Evolutionary conservation across 2,888 invertebrate species (phyloP).

Genomic region (Nebria salina): DNA sequence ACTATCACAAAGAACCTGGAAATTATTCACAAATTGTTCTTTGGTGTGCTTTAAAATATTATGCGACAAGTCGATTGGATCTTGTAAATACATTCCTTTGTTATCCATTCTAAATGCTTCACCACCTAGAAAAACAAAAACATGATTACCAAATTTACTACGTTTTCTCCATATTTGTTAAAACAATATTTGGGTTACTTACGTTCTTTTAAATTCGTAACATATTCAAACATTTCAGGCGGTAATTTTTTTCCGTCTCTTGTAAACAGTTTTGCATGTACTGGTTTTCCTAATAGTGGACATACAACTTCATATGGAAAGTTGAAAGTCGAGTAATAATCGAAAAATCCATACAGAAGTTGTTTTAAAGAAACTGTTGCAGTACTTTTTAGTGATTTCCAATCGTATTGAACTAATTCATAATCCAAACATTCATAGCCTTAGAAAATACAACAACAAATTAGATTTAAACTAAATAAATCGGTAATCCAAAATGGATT

Average conservation of each 20-base stretch:
- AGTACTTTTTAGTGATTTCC: slow-evolving; percentile 24
- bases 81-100: slow-evolving; percentile 34
- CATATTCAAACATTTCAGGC: slow-evolving; percentile 26
- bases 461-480: too few species aligned
- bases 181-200: slow-evolving; percentile 20
- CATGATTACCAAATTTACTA: not conserved
- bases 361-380: slow-evolving; percentile 14
- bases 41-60: slow-evolving; percentile 27
- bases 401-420: slow-evolving; percentile 22
- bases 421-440: slow-evolving; percentile 36
- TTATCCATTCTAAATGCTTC: slow-evolving; percentile 30
- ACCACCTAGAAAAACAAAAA: slow-evolving; percentile 15
- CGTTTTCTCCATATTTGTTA: not conserved
- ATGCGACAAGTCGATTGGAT: slow-evolving; percentile 41
- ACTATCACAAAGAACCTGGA: slow-evolving; percentile 24
- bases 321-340: slow-evolving; percentile 23
- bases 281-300: slow-evolving; percentile 30
- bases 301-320: slow-evolving; percentile 27
- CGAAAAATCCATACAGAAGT: slow-evolving; percentile 28
- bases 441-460: not conserved
- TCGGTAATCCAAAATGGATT: too few species aligned
- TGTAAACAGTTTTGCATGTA: slow-evolving; percentile 28
- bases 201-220: slow-evolving; percentile 28
- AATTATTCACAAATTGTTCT: slow-evolving; percentile 27
- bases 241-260: slow-evolving; percentile 27